Percentiles rank a stretch among this genome's conserved stretches.
These are phyloP conservation scores for Cichladusa arquata DNA, from an alignment of 2,113 vertebrate species.

Conservation along the genomic window DNA sequence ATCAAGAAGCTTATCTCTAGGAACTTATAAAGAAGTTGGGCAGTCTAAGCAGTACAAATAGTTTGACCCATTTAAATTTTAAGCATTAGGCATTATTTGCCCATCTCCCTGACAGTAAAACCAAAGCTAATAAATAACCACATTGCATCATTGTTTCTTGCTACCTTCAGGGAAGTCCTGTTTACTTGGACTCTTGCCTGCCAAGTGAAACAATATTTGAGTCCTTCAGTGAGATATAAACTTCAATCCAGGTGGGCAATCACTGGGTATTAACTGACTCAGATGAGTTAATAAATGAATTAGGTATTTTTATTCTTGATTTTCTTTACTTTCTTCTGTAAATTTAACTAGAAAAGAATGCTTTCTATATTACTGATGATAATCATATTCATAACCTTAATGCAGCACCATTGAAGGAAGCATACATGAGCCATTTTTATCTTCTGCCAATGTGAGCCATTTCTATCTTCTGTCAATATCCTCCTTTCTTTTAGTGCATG, in stretches of 20 bases:
- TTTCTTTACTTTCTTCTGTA: neutral
- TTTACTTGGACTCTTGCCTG: conserved; percentile 10
- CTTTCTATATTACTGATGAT: neutral
- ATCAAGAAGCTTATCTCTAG: neutral
- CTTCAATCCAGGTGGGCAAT: neutral
- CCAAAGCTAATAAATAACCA: conserved; percentile 56
- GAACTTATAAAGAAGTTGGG: neutral
- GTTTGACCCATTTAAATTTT: neutral
- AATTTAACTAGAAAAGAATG: neutral
- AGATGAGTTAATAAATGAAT: neutral
- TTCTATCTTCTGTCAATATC: neutral
- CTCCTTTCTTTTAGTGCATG: neutral
- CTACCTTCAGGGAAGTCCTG: neutral
- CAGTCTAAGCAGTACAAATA: neutral
- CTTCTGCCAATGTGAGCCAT: neutral
- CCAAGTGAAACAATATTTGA: conserved; percentile 24
- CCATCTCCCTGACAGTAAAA: neutral
- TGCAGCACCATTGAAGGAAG: neutral
- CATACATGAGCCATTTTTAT: neutral
- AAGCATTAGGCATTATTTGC: conserved; percentile 27
- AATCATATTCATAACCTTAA: neutral
- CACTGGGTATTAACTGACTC: neutral
- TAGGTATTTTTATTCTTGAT: neutral
- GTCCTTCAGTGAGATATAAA: neutral
- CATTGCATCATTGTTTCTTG: conserved; percentile 20